A percentile compares a stretch with the other conserved stretches of the same genome.
phyloP scores from a whole-genome alignment of 1,140 invertebrate genomes.

The Polypedilum vanderplanki region DNA sequence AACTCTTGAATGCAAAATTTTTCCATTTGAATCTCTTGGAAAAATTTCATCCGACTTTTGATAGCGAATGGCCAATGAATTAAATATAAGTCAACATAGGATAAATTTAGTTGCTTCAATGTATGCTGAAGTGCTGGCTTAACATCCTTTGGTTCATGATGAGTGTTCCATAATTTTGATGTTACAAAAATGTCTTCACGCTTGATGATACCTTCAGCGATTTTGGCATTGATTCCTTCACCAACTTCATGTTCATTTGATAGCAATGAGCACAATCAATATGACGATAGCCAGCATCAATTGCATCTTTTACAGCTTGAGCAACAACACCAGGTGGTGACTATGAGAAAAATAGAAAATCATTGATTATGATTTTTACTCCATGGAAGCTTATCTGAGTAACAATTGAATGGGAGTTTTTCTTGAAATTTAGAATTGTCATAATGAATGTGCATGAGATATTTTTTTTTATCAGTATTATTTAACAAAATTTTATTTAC shows the following conservation, averaged over 20 bases:
- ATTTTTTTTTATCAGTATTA: too few species aligned
- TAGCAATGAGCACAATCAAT: slow-evolving; percentile 78
- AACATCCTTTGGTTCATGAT: slow-evolving; percentile 11
- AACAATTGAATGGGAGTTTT: too few species aligned
- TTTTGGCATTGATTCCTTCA: slow-evolving; percentile 58
- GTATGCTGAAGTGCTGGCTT: slow-evolving; percentile 33
- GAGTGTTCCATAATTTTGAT: slow-evolving; percentile 45
- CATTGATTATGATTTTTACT: too few species aligned
- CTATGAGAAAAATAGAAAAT: slow-evolving; percentile 40
- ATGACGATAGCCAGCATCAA: slow-evolving; percentile 72
- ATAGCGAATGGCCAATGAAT: slow-evolving; percentile 71
- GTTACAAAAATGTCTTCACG: slow-evolving; percentile 77
- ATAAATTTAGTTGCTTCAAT: slow-evolving; percentile 58
- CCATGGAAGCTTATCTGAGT: too few species aligned
- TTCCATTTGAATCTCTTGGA: slow-evolving; percentile 48
- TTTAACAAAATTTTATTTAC: too few species aligned
- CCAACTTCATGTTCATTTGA: slow-evolving; percentile 69
- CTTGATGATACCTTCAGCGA: slow-evolving; percentile 60
- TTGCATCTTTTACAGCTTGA: slow-evolving; percentile 58
- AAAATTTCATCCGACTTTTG: slow-evolving; percentile 31
- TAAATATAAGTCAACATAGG: slow-evolving; percentile 78
- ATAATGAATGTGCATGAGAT: too few species aligned
- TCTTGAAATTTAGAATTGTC: too few species aligned
- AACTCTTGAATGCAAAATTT: slow-evolving; percentile 51
- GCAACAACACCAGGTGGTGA: slow-evolving; percentile 56